These are phyloP conservation scores for Drosophila tripunctata DNA, from an alignment of 2,888 invertebrate species.

Conservation along the genomic window DNA sequence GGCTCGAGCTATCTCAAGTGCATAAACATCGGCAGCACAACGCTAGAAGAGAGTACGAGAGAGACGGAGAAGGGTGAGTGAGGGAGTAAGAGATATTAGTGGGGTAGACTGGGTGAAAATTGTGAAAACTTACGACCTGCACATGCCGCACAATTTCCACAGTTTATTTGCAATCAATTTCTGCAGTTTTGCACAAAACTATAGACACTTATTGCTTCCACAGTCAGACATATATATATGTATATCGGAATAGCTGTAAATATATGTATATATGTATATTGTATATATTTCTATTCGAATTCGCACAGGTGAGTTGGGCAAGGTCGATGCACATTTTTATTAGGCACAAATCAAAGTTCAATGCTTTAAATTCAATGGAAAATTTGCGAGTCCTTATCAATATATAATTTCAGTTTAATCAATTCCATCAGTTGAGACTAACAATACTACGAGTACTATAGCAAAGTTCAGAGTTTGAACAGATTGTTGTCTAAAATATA, in stretches of 20 bases:
- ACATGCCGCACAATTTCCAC: conserved; percentile 48
- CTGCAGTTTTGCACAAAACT: conserved; percentile 30
- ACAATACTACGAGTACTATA: no score
- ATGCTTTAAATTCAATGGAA: neutral
- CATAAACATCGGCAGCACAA: conserved; percentile 45
- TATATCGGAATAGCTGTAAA: neutral
- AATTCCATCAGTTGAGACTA: neutral
- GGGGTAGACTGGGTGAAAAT: neutral
- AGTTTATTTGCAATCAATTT: conserved; percentile 51
- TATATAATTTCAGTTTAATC: neutral
- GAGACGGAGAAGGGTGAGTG: neutral
- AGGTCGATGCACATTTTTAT: conserved; percentile 7
- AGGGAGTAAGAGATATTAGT: neutral
- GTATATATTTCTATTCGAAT: neutral
- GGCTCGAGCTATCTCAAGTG: conserved; percentile 67
- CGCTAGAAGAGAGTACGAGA: neutral
- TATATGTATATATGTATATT: neutral
- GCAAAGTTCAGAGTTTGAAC: neutral
- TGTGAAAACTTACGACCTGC: conserved; percentile 41
- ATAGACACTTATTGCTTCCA: conserved; percentile 12
- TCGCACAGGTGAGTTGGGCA: conserved; percentile 15
- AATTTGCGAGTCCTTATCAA: neutral
- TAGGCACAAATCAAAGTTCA: conserved; percentile 10
- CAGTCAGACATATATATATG: neutral
- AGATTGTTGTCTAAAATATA: neutral